These are phyloP conservation scores for Diloba caeruleocephala DNA, from an alignment of 2,888 invertebrate species.

Conservation along the genomic window DNA sequence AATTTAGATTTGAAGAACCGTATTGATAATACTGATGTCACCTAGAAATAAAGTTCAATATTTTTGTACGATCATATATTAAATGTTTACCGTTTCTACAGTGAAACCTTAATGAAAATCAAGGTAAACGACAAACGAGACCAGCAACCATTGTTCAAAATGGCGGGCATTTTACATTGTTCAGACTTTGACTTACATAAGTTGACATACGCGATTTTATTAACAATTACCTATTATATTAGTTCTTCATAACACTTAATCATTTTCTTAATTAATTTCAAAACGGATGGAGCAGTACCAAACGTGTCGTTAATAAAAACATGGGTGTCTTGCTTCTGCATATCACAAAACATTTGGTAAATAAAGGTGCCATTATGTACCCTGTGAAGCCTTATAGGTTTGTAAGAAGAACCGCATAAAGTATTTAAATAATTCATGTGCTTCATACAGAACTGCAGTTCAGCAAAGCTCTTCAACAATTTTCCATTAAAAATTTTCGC, in stretches of 20 bases:
- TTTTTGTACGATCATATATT: too few species aligned
- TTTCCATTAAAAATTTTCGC: constrained; percentile 42
- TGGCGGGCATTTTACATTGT: too few species aligned
- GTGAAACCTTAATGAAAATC: too few species aligned
- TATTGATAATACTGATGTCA: too few species aligned
- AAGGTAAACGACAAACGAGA: too few species aligned
- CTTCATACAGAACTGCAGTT: constrained; percentile 61
- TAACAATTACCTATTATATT: too few species aligned
- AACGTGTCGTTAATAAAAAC: constrained; percentile 24
- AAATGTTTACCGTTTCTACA: too few species aligned
- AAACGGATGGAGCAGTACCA: constrained; percentile 23
- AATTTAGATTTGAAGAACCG: too few species aligned
- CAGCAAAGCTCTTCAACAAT: constrained; percentile 47
- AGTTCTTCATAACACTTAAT: constrained; percentile 15
- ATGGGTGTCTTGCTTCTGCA: constrained; percentile 1
- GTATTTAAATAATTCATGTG: constrained; percentile 64
- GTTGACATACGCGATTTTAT: too few species aligned
- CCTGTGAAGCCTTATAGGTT: constrained; percentile 50
- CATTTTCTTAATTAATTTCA: constrained; percentile 6
- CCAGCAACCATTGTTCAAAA: too few species aligned
- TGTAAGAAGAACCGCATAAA: constrained; percentile 60
- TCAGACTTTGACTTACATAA: too few species aligned
- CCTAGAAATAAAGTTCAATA: too few species aligned
- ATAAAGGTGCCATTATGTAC: constrained; percentile 63
- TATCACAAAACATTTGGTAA: constrained; percentile 50